Percentiles rank a stretch among this genome's conserved stretches.
Evolutionary conservation across 2,888 invertebrate genomes (phyloP).

Genomic region (Patella depressa): DNA sequence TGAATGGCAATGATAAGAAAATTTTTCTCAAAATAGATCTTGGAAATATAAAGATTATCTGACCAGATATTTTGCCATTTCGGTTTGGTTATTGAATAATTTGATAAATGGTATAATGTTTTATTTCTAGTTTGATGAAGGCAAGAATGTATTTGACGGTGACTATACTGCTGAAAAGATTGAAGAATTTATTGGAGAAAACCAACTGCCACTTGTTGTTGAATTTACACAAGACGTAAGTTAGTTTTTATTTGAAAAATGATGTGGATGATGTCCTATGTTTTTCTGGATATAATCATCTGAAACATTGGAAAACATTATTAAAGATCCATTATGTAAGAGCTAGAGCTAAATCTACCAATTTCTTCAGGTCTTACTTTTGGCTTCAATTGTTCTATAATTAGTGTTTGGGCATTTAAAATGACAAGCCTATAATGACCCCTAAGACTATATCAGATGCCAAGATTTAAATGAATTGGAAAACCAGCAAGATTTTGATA

Average conservation of each 20-base stretch:
- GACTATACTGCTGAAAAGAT: conserved; percentile 77
- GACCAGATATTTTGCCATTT: background rate
- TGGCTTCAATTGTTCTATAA: no score
- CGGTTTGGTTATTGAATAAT: background rate
- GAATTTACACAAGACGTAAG: conserved; percentile 92
- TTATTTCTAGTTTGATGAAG: conserved; percentile 70
- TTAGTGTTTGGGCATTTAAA: no score
- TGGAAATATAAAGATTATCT: background rate
- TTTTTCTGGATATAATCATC: no score
- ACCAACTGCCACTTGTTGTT: conserved; percentile 90
- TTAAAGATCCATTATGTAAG: no score
- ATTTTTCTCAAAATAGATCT: background rate
- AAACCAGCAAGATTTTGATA: no score
- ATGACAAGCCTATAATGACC: no score
- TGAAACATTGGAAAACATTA: no score
- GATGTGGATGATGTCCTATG: no score
- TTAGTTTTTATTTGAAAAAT: background rate
- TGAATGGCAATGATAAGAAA: background rate
- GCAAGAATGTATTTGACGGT: conserved; percentile 72
- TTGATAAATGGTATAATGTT: conserved; percentile 10
- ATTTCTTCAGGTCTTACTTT: no score
- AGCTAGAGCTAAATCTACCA: no score
- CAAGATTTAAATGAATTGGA: no score
- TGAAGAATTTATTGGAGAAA: conserved; percentile 85
- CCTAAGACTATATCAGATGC: no score